Conservation (phyloP, 2,113 vertebrate species). For the Morone chrysops region DNA sequence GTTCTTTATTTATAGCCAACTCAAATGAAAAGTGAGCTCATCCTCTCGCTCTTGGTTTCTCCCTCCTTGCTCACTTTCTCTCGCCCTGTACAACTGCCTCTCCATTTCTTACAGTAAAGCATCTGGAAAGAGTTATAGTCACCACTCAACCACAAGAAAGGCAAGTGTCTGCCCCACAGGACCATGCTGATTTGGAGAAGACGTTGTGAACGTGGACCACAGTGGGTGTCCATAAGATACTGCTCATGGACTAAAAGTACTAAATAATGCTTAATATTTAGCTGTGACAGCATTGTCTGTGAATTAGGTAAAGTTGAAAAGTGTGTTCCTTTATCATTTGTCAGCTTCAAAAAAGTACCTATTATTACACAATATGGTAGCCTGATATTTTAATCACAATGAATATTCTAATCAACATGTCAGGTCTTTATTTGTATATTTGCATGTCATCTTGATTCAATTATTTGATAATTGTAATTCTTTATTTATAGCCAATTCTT, state of each 20-base stretch:
- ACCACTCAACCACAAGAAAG: constrained; percentile 69
- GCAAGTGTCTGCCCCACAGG: constrained; percentile 43
- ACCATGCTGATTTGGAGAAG: constrained; percentile 47
- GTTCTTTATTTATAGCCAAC: constrained; percentile 85
- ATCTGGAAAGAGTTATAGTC: constrained; percentile 81
- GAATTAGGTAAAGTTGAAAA: neutral
- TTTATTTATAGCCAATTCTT: neutral
- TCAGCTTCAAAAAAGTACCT: neutral
- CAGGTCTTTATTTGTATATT: neutral
- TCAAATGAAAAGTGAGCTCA: constrained; percentile 85
- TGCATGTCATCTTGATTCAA: neutral
- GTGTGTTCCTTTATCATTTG: neutral
- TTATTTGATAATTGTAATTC: neutral
- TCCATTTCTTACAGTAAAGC: constrained; percentile 54
- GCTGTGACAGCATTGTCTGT: neutral
- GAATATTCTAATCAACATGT: neutral
- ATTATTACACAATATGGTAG: neutral
- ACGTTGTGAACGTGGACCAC: constrained; percentile 40
- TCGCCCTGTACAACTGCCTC: constrained; percentile 40
- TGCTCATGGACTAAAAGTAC: constrained; percentile 16
- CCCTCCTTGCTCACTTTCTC: constrained; percentile 63
- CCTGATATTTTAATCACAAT: neutral
- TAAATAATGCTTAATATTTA: constrained; percentile 23
- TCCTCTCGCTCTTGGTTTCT: constrained; percentile 71
- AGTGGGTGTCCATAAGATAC: constrained; percentile 50